A percentile compares a stretch with the other conserved stretches of the same genome.
Conservation (phyloP, 2,797 vertebrate species). For the Argyrosomus regius region DNA sequence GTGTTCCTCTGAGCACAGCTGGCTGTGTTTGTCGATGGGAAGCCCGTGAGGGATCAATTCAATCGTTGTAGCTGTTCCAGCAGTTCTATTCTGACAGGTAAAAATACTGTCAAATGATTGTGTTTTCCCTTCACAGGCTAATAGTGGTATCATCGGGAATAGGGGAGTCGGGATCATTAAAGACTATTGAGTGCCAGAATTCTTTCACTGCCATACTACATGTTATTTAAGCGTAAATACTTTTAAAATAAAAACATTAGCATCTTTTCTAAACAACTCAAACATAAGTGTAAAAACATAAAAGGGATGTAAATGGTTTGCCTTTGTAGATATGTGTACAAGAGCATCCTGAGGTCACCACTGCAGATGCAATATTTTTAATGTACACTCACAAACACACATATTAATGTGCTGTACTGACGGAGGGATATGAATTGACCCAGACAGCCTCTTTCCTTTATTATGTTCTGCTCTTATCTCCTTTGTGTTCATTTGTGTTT, state of each 20-base stretch:
- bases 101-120: neutral
- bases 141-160: neutral
- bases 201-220: neutral
- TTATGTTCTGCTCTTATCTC: neutral
- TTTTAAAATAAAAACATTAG: neutral
- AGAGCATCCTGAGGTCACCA: neutral
- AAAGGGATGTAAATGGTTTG: no score
- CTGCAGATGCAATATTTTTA: neutral
- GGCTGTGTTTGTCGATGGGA: neutral
- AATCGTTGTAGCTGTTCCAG: neutral
- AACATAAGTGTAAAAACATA: neutral
- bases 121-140: neutral
- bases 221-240: neutral
- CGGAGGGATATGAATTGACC: neutral
- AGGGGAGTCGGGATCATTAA: neutral
- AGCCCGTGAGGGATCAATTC: neutral
- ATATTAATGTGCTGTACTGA: neutral
- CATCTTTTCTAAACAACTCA: neutral
- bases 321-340: neutral
- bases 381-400: neutral
- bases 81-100: neutral
- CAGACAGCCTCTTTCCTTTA: neutral
- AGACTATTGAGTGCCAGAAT: neutral
- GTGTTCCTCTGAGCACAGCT: slow-evolving; percentile 1
- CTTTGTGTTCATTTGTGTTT: neutral